Percentiles rank a stretch among this genome's conserved stretches.
Evolutionary conservation across 1,140 invertebrate genomes (phyloP).

Genomic region (Philaenus spumarius): DNA sequence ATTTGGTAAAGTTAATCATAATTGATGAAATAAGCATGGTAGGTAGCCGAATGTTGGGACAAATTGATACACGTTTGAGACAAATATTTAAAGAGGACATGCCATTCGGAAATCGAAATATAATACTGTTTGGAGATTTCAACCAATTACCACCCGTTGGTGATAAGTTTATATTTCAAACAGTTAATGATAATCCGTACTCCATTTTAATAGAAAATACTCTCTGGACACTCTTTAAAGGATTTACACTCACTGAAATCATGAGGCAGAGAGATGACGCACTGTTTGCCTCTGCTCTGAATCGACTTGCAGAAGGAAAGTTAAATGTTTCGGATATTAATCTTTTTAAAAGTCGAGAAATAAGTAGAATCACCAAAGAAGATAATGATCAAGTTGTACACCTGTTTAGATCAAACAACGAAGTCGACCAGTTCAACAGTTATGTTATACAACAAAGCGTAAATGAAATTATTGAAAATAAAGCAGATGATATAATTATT

Average conservation of each 20-base stretch:
- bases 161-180: constrained; percentile 14
- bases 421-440: too few species aligned
- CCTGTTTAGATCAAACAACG: too few species aligned
- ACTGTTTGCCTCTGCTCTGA: constrained; percentile 16
- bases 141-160: constrained; percentile 24
- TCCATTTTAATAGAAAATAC: background rate
- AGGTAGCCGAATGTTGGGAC: constrained; percentile 12
- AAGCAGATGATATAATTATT: background rate
- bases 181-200: background rate
- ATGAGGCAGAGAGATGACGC: constrained; percentile 23
- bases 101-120: constrained; percentile 15
- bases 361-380: background rate
- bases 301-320: constrained; percentile 16
- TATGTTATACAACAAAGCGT: background rate
- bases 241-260: constrained; percentile 19
- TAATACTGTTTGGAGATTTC: constrained; percentile 20
- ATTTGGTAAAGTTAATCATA: too few species aligned
- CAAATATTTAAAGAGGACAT: too few species aligned
- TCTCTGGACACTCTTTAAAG: constrained; percentile 15
- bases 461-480: background rate
- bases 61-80: constrained; percentile 5
- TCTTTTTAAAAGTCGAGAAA: background rate
- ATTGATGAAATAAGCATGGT: constrained; percentile 26
- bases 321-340: background rate
- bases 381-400: too few species aligned